These are phyloP conservation scores for Luehdorfia chinensis DNA, from an alignment of 1,140 invertebrate genomes.

Conservation along the genomic window DNA sequence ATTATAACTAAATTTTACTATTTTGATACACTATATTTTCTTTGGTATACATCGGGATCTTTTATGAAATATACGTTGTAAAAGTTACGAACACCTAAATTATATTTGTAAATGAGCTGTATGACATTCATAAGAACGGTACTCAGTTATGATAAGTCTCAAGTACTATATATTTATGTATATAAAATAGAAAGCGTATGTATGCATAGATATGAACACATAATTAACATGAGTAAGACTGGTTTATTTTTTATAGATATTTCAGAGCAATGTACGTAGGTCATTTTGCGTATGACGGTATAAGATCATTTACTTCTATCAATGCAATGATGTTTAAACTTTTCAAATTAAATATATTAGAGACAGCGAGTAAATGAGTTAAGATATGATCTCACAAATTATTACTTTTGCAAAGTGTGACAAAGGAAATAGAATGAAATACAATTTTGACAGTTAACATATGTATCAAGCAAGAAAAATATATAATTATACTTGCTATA, in stretches of 20 bases:
- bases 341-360: too few relatives aligned
- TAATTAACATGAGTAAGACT: not conserved
- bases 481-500: not conserved
- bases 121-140: constrained; percentile 20
- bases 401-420: too few relatives aligned
- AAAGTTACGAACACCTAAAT: constrained; percentile 18
- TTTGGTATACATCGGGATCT: constrained; percentile 27
- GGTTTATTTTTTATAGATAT: too few relatives aligned
- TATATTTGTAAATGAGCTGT: constrained; percentile 20
- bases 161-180: not conserved
- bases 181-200: constrained; percentile 10
- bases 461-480: not conserved
- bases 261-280: too few relatives aligned
- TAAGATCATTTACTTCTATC: too few relatives aligned
- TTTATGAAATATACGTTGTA: constrained; percentile 20
- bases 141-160: not conserved
- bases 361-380: too few relatives aligned
- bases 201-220: not conserved
- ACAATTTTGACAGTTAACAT: too few relatives aligned
- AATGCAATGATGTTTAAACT: too few relatives aligned
- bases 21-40: constrained; percentile 22
- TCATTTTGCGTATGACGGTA: too few relatives aligned
- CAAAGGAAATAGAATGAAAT: too few relatives aligned
- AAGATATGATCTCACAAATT: too few relatives aligned
- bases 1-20: constrained; percentile 14